phyloP scores from a whole-genome alignment of 2,888 invertebrate genomes.

The Linhomoeus sp. region DNA sequence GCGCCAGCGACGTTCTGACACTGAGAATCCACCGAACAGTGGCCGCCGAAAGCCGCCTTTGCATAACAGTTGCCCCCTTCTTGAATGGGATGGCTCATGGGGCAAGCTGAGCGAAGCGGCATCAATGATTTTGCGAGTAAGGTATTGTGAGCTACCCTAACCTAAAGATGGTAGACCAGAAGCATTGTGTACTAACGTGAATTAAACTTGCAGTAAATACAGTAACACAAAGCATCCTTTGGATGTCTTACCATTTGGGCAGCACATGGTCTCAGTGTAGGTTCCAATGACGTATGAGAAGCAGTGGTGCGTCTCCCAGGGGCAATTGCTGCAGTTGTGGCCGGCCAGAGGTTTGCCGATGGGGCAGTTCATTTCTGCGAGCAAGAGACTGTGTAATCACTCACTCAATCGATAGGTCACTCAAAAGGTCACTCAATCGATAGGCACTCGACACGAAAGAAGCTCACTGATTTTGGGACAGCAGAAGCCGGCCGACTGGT shows the following conservation, averaged over 20 bases:
- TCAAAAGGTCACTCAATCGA: too few relatives aligned
- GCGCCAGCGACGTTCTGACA: slow-evolving; percentile 7
- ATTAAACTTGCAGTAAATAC: too few relatives aligned
- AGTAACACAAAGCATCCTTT: too few relatives aligned
- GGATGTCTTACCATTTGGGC: slow-evolving; percentile 9
- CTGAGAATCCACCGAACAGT: slow-evolving; percentile 8
- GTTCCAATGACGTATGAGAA: slow-evolving; percentile 9
- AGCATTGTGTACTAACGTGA: too few relatives aligned
- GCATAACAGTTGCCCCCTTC: slow-evolving; percentile 8
- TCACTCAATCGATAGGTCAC: too few relatives aligned
- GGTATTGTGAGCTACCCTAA: too few relatives aligned
- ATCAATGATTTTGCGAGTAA: too few relatives aligned
- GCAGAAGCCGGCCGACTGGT: slow-evolving; percentile 5
- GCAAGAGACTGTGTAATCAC: too few relatives aligned
- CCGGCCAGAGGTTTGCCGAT: slow-evolving; percentile 7
- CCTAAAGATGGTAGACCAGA: too few relatives aligned
- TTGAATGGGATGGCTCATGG: slow-evolving; percentile 7
- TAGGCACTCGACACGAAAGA: too few relatives aligned
- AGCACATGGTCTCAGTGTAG: slow-evolving; percentile 9
- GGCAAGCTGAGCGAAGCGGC: slow-evolving; percentile 7
- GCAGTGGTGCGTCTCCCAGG: slow-evolving; percentile 11
- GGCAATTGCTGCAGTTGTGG: slow-evolving; percentile 8
- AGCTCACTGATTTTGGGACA: slow-evolving; percentile 8
- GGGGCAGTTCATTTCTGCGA: slow-evolving; percentile 9
- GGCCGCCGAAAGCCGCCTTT: slow-evolving; percentile 4